Conservation (phyloP, 2,797 vertebrate species). For the Morelia viridis region DNA sequence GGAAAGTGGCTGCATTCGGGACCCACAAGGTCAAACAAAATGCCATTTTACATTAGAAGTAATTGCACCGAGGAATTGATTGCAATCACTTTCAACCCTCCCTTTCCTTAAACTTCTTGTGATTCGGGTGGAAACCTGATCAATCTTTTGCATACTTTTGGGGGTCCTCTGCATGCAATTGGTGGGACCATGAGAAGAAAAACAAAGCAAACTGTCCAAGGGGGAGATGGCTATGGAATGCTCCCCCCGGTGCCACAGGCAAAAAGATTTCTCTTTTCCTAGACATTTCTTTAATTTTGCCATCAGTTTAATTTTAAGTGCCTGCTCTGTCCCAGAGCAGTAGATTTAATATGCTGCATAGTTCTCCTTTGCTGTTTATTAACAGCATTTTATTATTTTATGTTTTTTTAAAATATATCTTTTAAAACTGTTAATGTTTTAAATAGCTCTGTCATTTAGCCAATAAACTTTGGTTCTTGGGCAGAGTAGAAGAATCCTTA, state of each 20-base stretch:
- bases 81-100: not conserved
- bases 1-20: fast-evolving
- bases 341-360: too few relatives aligned
- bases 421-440: too few relatives aligned
- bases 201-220: not conserved
- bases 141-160: not conserved
- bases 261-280: not conserved
- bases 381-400: too few relatives aligned
- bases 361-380: too few relatives aligned
- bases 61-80: fast-evolving
- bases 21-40: not conserved
- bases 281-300: not conserved
- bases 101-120: fast-evolving
- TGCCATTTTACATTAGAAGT: not conserved
- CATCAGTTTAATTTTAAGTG: not conserved
- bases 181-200: not conserved
- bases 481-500: too few relatives aligned
- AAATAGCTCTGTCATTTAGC: too few relatives aligned
- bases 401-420: too few relatives aligned
- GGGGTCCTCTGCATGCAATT: not conserved
- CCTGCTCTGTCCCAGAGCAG: too few relatives aligned
- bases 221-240: not conserved
- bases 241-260: not conserved
- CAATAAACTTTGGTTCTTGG: too few relatives aligned
- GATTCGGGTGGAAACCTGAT: not conserved